phyloP scores from a whole-genome alignment of 2,113 vertebrate genomes.

The Pseudolaguvia tuberculata region DNA sequence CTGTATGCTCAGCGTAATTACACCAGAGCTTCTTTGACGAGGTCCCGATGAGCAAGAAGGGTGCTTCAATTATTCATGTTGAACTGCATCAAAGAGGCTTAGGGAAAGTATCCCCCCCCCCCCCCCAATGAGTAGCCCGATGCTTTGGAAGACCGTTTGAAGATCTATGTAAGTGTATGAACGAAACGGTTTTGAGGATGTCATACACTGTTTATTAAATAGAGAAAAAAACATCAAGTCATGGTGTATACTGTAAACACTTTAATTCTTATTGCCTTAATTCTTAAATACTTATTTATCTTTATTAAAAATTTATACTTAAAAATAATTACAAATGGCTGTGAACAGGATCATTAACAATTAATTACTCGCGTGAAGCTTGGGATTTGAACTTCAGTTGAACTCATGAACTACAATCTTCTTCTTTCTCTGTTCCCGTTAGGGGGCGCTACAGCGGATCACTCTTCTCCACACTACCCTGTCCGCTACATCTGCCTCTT shows the following conservation, averaged over 20 bases:
- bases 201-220: neutral
- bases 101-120: constrained; percentile 35
- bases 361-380: neutral
- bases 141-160: constrained; percentile 45
- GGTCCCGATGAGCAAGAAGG: constrained; percentile 54
- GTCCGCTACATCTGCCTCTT: too few species aligned
- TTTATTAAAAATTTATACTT: too few species aligned
- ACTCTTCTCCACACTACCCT: too few species aligned
- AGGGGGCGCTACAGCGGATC: too few species aligned
- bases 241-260: neutral
- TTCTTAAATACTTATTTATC: too few species aligned
- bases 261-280: neutral
- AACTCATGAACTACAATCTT: too few species aligned
- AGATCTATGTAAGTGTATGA: constrained; percentile 41
- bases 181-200: neutral
- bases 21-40: constrained; percentile 57
- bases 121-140: constrained; percentile 6
- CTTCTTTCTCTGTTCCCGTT: too few species aligned
- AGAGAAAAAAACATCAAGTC: neutral
- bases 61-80: constrained; percentile 61
- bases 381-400: neutral
- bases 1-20: constrained; percentile 61
- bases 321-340: neutral
- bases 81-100: constrained; percentile 56
- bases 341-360: neutral